phyloP scores from a whole-genome alignment of 2,113 vertebrate genomes.

The Percina caprodes region DNA sequence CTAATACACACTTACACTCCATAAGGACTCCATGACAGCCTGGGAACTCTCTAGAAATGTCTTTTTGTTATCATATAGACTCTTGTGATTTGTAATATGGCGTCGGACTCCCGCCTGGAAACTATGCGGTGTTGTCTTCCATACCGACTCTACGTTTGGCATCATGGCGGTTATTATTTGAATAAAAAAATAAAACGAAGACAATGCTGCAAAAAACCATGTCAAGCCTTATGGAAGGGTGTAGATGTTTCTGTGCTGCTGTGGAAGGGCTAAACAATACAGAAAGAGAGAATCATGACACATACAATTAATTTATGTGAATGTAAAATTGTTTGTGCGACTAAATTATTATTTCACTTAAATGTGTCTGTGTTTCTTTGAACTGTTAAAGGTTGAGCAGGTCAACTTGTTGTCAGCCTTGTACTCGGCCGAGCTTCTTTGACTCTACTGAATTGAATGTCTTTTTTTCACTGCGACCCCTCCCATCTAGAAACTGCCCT shows the following conservation, averaged over 20 bases:
- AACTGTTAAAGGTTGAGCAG: not conserved
- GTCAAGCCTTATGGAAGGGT: constrained; percentile 38
- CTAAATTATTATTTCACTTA: constrained; percentile 79
- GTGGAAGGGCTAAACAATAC: constrained; percentile 32
- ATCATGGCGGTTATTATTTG: not conserved
- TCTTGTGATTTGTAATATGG: constrained; percentile 9
- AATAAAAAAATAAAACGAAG: not conserved
- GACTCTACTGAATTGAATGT: constrained; percentile 8
- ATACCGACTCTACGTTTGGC: not conserved
- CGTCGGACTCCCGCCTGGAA: constrained; percentile 26
- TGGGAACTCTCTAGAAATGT: constrained; percentile 55
- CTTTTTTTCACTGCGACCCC: not conserved
- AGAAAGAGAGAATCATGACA: constrained; percentile 31
- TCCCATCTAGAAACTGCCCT: constrained; percentile 1
- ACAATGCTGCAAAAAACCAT: constrained; percentile 23
- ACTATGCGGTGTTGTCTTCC: constrained; percentile 13
- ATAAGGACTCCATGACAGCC: constrained; percentile 44
- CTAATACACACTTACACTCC: constrained; percentile 48
- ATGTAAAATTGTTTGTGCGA: constrained; percentile 66
- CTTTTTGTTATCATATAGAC: not conserved
- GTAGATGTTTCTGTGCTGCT: not conserved
- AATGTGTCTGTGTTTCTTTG: constrained; percentile 7
- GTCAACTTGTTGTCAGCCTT: not conserved
- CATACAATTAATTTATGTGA: constrained; percentile 60
- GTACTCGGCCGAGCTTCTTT: not conserved